Evolutionary conservation across 92 coral and sea anemone species (phyloP), one percentile per base, ranked within the genome.

Genomic region (Phenganax marumi): DNA sequence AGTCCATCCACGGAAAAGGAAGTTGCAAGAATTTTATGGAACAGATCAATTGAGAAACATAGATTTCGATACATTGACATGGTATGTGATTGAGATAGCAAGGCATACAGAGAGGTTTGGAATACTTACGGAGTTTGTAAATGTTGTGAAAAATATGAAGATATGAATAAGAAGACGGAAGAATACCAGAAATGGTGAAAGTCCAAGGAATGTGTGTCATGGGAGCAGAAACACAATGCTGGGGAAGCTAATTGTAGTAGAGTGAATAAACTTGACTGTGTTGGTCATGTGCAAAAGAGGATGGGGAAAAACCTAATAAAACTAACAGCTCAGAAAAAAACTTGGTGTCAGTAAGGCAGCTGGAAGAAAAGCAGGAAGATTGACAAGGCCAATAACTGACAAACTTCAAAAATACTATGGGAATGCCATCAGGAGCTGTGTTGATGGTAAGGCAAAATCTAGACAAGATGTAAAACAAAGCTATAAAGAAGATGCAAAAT

Each of bases 261-360:
- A 24, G 82, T 84, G 12, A 84, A 57, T 52, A 84, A 84, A 47
- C 81, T 74, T 66, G 87, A 84, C 47, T 84, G 87, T 64, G 53
- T 82, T 75, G 81, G 82, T 16, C 87, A 84, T 63, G 85, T 81
- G 14, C 85, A 82, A 47, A 82, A 82, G 52, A 52, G 86, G 26
- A 68, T 70, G 85, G 75, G 52, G n/a, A 84, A 81, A 70, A 81
- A 68, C 22, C 77, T 84, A 3, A 84, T 63, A 72, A 72, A 33
- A 74, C 87, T 84, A 10, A 46, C 68, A 22, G 22, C n/a, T n/a
- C n/a, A n/a, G 76, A 71, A 39, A 51, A 12, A 84, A 84, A 39
- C 72, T 64, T 3, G 19, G 74, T 39, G 87, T 51, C 64, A 76
- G 82, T 3, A 84, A 75, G 43, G 76, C 82, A 64, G 58, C 52